Conservation (phyloP, 2,797 vertebrate species). For the Loris lydekkerianus region DNA sequence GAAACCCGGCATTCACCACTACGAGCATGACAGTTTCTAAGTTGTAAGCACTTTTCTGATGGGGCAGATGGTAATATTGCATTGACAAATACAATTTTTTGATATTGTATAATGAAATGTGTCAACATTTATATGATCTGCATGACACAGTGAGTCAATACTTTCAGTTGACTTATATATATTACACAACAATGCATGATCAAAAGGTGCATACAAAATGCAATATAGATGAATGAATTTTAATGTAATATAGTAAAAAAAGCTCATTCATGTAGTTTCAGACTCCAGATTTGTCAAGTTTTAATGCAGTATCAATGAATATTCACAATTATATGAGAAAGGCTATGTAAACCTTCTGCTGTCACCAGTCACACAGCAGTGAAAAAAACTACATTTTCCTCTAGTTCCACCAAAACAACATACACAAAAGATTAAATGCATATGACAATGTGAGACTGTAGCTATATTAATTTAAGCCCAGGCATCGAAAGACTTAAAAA, state of each 20-base stretch:
- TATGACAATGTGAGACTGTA: not conserved
- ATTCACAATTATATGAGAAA: not conserved
- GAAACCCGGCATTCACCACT: not conserved
- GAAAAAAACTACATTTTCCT: not conserved
- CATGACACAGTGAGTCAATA: not conserved
- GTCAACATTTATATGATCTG: not conserved
- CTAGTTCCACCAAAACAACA: not conserved
- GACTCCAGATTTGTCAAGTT: not conserved
- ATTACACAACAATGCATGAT: not conserved
- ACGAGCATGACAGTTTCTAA: not conserved
- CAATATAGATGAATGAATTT: not conserved
- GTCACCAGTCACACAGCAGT: not conserved
- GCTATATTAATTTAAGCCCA: conserved; percentile 23
- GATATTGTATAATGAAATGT: not conserved
- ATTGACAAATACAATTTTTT: not conserved
- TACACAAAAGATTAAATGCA: not conserved
- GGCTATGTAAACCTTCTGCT: not conserved
- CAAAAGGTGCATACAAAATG: not conserved
- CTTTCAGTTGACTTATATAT: not conserved
- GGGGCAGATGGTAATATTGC: not conserved
- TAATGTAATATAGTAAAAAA: not conserved
- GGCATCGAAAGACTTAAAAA: conserved; percentile 2
- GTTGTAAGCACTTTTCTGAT: not conserved
- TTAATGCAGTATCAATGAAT: not conserved
- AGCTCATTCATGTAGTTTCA: not conserved